Base-by-base conservation (phyloP, 2,113 vertebrate genomes). In the Bambusicola thoracicus region DNA sequence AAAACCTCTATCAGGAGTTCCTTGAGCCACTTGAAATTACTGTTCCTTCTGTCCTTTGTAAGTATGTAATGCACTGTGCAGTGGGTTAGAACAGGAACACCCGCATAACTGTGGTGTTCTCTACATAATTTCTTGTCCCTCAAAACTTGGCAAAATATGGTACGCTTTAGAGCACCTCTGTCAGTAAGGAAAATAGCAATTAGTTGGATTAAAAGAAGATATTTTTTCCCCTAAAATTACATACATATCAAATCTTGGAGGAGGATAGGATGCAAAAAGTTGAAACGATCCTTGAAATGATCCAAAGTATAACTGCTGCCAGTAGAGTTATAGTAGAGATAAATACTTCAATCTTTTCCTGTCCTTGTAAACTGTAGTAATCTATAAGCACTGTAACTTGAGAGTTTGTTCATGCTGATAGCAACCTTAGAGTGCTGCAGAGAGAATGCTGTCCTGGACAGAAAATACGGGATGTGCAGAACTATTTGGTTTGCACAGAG, bases 11-110 rank as follows among this genome's bases (percentile, higher is more conserved):
- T 69, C 87, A 94, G 51, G 92, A 95, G 73, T 89, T 94, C 79
- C 73, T 65, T 30, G 18, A 91, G 36, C 74, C 94, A 89, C 96
- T 97, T 97, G 90, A 97, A 97, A 97, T 95, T 81, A 86, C 89
- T 94, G 65, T 92, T 95, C 59, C 76, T 93, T 93, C 90, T 93
- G 69, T 29, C 25, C 81, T 94, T 84, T 76, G 41, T 81, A 77
- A 66, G 59, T 94, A 93, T 32, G 17, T 79, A 92, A 67, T 56
- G 48, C 58, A 94, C 92, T 91, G 70, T 86, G 48, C 56, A 81
- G 16, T 56, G 38, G 66, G 53, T 58, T 78, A 61, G 65, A 87
- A 70, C 55, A 80, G 59, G 49, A 92, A 55, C 93, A 96, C 92
- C 93, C 97, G 93, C 81, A 67, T 21, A 87, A 86, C 13, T 58